Evolutionary conservation across 2,888 invertebrate species (phyloP), one percentile per base, ranked within the genome.

Genomic region (Hyposoter dolosus): DNA sequence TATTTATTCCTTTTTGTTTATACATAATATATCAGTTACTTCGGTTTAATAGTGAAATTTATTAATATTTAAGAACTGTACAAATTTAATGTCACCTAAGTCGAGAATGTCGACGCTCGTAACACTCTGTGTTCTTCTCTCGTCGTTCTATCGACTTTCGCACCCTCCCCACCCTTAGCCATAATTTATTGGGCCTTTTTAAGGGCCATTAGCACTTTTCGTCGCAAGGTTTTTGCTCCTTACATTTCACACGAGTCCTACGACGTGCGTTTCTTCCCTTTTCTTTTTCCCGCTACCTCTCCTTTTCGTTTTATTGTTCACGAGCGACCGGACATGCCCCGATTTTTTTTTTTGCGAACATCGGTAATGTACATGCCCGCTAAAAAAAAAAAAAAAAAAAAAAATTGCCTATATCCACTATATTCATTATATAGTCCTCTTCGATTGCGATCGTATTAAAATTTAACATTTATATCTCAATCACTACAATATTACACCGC

Each of bases 401-500:
- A 66, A 79, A 92, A 93, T 93, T 89, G 84, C 93, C 93, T 94
- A 94, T 93, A 93, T 93, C 74, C 92, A 93, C 93, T 93, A 91
- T 90, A 90, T 90, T 89, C 89, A 89, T 88, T 84, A 76, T 88
- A 93, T 91, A 92, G 92, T 93, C 93, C 88, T 92, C 91, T 87
- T 93, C 92, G 91, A 93, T 93, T 93, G 94, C 93, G 93, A 94
- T 92, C 91, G 93, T 94, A 94, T 94, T 94, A 94, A 94, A 94
- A 94, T 94, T 94, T 93, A 94, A 94, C 94, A 94, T 94, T 94
- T 93, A 93, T 94, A 93, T 93, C 90, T 93, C 93, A 93, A 93
- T 94, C 93, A 93, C 94, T 94, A 94, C 94, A 94, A 94, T 93
- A 93, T 93, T 94, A 94, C 94, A 94, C 93, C 93, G 93, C 93